These are phyloP conservation scores for Lateolabrax maculatus DNA, from an alignment of 2,797 vertebrate species.

Conservation along the genomic window DNA sequence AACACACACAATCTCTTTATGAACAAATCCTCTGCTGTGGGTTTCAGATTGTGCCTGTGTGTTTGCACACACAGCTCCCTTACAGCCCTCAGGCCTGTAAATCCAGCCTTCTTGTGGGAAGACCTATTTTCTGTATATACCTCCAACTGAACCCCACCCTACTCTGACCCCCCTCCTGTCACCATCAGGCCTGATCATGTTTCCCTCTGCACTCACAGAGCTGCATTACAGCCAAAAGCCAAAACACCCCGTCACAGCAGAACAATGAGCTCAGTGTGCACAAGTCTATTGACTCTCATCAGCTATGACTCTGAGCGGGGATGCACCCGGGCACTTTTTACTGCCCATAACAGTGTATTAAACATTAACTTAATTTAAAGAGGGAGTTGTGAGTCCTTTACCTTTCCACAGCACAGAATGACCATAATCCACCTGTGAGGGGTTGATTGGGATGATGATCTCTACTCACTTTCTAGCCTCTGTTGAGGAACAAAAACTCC, in stretches of 20 bases:
- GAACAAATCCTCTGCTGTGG: neutral
- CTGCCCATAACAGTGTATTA: conserved; percentile 20
- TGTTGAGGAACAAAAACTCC: neutral
- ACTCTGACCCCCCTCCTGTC: neutral
- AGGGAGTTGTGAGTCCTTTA: conserved; percentile 12
- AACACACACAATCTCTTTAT: neutral
- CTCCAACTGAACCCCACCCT: neutral
- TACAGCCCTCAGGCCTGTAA: neutral
- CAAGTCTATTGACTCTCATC: conserved; percentile 18
- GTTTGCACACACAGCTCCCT: neutral
- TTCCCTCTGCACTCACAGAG: conserved; percentile 18
- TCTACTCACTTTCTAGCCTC: conserved; percentile 5
- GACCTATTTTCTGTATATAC: neutral
- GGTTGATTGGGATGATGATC: conserved; percentile 16
- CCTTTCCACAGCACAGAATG: conserved; percentile 11
- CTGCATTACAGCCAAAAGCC: conserved; percentile 27
- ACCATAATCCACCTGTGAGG: conserved; percentile 20
- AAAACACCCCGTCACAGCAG: conserved; percentile 30
- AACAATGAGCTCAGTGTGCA: conserved; percentile 35
- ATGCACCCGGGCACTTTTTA: conserved; percentile 13
- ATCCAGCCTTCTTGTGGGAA: neutral
- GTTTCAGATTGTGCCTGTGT: neutral
- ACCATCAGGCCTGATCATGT: conserved; percentile 22
- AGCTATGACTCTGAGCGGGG: neutral
- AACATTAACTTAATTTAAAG: conserved; percentile 41